Base-by-base conservation (phyloP, 2,888 invertebrate genomes). In the Congeria kusceri region DNA sequence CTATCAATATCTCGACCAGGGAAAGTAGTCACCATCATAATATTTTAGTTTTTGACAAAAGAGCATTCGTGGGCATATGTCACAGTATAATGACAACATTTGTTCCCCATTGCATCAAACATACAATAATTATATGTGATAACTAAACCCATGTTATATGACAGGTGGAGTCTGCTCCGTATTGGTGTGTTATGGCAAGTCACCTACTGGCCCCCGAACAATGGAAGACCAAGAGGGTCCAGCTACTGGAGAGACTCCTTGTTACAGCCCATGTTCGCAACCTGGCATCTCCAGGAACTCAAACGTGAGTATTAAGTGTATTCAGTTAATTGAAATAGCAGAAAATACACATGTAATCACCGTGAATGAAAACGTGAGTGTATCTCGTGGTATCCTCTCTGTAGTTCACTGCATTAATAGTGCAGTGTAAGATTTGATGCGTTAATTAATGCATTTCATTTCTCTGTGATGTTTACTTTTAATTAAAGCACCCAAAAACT, bases 161-260 rank as follows among this genome's bases (percentile, higher is more conserved):
- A 4, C 87, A 94, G 93, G 96, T 97, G 0, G 99, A 99, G 90
- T 97, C 98, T 0, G 96, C 98, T 4, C 95, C 97, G n/a, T 99
- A 97, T 94, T 97, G 96, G 95, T 94, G 96, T 69, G 96, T 96
- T 3, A 95, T 98, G 92, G 96, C 96, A 67, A 94, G 98, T 53
- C 95, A 97, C 73, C 94, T 99, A 56, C 96, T 96, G 90, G 96
- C 97, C 27, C 96, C 96, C 7, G 95, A 94, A 5, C 96, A 96
- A 88, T 99, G 98, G 98, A 89, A 95, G 76, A 94, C 95, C 13
- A 94, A 96, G 68, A 95, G 96, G 80, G 82, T 97, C 80, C 95
- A 95, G 11, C 96, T 97, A 94, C 93, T 99, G 58, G 95, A 96
- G 87, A 95, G 98, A 46, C 94, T 98, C 57, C 91, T 99, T 62